phyloP scores from a whole-genome alignment of 2,797 vertebrate species.

The Scolopax bukidnonensis region DNA sequence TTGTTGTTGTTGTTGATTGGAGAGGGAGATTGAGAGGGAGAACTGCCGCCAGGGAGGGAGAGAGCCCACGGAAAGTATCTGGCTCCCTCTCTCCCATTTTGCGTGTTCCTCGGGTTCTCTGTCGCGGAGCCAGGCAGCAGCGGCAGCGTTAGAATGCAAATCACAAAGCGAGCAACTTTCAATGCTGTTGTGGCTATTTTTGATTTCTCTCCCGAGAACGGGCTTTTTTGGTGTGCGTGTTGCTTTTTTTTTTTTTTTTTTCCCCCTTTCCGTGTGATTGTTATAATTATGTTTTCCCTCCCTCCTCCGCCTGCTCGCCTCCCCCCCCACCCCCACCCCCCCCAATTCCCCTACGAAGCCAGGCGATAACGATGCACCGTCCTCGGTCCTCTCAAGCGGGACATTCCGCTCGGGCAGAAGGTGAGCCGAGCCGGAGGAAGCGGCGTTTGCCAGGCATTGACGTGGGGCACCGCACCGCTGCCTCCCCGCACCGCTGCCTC shows the following conservation, averaged over 20 bases:
- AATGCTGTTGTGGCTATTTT: background rate
- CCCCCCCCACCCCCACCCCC: no score
- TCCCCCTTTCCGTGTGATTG: background rate
- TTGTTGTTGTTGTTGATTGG: background rate
- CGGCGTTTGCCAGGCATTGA: background rate
- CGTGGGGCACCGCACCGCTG: background rate
- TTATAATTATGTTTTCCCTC: background rate
- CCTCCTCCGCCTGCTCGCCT: background rate
- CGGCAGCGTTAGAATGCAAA: background rate
- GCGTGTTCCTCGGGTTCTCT: background rate
- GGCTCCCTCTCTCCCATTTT: background rate
- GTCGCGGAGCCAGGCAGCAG: background rate
- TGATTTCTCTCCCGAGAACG: background rate
- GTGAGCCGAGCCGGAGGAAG: background rate
- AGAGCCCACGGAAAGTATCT: background rate
- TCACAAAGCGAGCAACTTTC: slow-evolving; percentile 44
- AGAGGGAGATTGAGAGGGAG: background rate
- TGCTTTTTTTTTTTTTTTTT: accelerated
- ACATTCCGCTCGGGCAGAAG: background rate
- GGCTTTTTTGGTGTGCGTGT: background rate
- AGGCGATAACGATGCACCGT: background rate
- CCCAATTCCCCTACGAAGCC: background rate
- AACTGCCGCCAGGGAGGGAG: background rate
- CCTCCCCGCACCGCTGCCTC: background rate
- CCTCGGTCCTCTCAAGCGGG: background rate